These are phyloP conservation scores for Threskiornis aethiopicus DNA, from an alignment of 2,797 vertebrate species.

Conservation along the genomic window DNA sequence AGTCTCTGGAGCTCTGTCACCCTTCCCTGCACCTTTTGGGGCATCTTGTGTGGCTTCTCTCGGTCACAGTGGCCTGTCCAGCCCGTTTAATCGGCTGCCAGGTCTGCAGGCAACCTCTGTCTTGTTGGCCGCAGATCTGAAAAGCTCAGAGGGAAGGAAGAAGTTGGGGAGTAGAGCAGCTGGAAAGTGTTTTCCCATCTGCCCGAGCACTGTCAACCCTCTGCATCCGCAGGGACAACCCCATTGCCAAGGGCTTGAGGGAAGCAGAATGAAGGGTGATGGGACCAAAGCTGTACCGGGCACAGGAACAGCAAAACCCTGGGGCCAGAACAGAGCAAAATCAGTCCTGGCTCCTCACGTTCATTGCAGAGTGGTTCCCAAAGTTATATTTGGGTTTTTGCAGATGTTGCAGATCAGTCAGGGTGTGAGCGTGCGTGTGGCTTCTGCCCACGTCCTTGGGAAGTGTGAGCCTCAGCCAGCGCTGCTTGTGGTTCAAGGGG, in stretches of 20 bases:
- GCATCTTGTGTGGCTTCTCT: not conserved
- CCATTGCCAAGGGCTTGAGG: accelerated
- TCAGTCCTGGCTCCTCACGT: not conserved
- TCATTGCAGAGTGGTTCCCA: not conserved
- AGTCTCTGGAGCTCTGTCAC: not conserved
- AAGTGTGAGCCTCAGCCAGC: not conserved
- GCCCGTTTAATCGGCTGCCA: not conserved
- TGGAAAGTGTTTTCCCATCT: not conserved
- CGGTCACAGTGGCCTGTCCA: not conserved
- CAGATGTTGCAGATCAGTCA: not conserved
- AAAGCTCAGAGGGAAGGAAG: not conserved
- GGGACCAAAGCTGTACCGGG: not conserved
- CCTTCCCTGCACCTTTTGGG: not conserved
- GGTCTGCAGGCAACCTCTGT: not conserved
- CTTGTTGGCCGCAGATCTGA: not conserved
- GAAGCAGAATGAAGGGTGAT: not conserved
- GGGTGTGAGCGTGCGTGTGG: not conserved
- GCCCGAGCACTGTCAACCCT: not conserved
- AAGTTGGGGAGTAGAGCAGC: not conserved
- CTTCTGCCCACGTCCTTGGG: not conserved
- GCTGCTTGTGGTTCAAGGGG: not conserved
- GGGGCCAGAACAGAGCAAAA: not conserved
- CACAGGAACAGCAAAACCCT: not conserved
- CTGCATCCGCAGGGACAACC: not conserved
- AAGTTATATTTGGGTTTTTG: not conserved